Evolutionary conservation across 2,797 vertebrate species (phyloP), one percentile per base, ranked within the genome.

Genomic region (Yasuhikotakia modesta): DNA sequence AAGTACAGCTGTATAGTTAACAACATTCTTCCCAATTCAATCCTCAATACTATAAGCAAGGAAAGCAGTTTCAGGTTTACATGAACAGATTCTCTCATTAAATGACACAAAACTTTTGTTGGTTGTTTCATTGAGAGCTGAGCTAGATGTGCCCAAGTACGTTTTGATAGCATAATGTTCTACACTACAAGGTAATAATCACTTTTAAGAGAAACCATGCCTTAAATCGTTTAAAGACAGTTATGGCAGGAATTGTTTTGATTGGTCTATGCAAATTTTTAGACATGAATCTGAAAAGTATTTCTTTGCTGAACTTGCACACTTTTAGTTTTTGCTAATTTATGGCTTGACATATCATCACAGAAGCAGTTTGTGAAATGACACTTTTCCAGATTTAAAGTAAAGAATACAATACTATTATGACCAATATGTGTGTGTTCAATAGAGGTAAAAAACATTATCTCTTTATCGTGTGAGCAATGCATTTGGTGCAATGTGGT

Each of bases 51-150:
- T 74, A 76, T 65, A 35, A 52, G 45, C 43, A 81, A 68, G 43
- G 46, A 71, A 17, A 66, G 79, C 65, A 72, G 66, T 70, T 64
- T 81, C 50, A 79, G 55, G 35, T 19, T 65, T 73, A 74, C 71
- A 76, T 73, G 19, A 79, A 72, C 50, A 32, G 55, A 61, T 73
- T 79, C 22, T 81, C 57, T 53, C 50, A 60, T 60, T 76, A 77
- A 53, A 78, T 58, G 71, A 79, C 73, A 79, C 65, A 50, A 73
- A 68, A 76, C 61, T 67, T 76, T 46, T 70, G 45, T 70, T 66
- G 27, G 22, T 55, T 17, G 45, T 52, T 39, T 75, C 58, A 65
- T 70, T n/a, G 19, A 73, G 21, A 79, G 69, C n/a, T 73, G 16
- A 39, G 65, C 27, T 39, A 78, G 46, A 48, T 14, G 13, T 63